Percentiles rank a stretch among this genome's conserved stretches.
Conservation (phyloP, 2,888 invertebrate species). For the Caenorhabditis sp. region DNA sequence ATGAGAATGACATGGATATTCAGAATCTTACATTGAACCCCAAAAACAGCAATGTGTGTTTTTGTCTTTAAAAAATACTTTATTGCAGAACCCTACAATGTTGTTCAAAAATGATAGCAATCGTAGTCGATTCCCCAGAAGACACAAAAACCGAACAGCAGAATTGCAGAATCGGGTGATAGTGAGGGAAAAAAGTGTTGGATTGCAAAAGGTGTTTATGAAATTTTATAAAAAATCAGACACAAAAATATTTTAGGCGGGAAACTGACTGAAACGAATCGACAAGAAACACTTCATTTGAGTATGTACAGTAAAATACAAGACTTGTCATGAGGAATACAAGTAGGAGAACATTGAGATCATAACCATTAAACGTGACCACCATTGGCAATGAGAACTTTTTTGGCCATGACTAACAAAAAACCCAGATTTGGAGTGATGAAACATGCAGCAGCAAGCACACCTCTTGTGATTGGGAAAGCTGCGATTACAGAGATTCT, state of each 20-base stretch:
- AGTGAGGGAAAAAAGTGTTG: neutral
- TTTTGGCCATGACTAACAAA: slow-evolving; percentile 39
- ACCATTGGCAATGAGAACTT: slow-evolving; percentile 48
- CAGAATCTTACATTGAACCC: too few species aligned
- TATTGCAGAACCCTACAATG: neutral
- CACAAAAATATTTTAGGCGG: neutral
- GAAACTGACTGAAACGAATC: neutral
- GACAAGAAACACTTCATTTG: neutral
- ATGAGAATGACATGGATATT: too few species aligned
- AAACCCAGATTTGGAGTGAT: slow-evolving; percentile 40
- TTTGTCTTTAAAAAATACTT: neutral
- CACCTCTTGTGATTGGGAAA: slow-evolving; percentile 21
- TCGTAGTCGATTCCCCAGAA: neutral
- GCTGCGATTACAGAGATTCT: slow-evolving; percentile 25
- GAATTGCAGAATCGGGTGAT: slow-evolving; percentile 4
- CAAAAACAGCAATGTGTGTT: neutral
- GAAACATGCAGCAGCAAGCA: slow-evolving; percentile 25
- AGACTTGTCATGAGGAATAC: neutral
- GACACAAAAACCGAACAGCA: slow-evolving; percentile 1
- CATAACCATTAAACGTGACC: slow-evolving; percentile 37
- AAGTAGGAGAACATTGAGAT: slow-evolving; percentile 4
- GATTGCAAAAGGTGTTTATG: neutral
- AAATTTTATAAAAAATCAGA: neutral
- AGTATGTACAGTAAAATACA: neutral
- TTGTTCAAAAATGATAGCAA: neutral